Conservation (phyloP, 2,797 vertebrate species). For the Merluccius polli region DNA sequence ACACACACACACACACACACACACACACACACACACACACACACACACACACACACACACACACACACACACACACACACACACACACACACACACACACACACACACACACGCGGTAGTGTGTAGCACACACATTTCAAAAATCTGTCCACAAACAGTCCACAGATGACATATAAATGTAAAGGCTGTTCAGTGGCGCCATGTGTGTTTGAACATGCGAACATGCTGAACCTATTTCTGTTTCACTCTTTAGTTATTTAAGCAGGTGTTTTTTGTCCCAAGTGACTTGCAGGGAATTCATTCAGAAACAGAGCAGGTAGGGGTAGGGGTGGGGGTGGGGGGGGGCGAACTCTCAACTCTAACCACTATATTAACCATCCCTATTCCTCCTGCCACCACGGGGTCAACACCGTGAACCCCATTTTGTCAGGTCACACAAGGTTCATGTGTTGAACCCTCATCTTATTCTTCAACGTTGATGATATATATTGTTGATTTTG, state of each 20-base stretch:
- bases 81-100: conserved; percentile 3
- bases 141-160: too few relatives aligned
- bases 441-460: too few relatives aligned
- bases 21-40: conserved; percentile 15
- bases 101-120: conserved; percentile 3
- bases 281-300: not conserved
- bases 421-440: too few relatives aligned
- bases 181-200: too few relatives aligned
- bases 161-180: not conserved
- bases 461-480: too few relatives aligned
- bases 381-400: not conserved
- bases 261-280: not conserved
- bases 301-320: not conserved
- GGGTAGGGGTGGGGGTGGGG: not conserved
- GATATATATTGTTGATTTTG: conserved; percentile 9
- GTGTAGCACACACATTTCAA: not conserved
- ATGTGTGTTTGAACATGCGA: not conserved
- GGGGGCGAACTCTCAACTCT: not conserved
- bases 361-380: not conserved
- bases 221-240: not conserved
- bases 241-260: not conserved
- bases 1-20: conserved; percentile 12
- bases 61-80: conserved; percentile 11
- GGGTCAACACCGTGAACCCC: too few relatives aligned
- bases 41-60: conserved; percentile 12